These are phyloP conservation scores for Ormia ochracea DNA, from an alignment of 2,888 invertebrate species.

Conservation along the genomic window DNA sequence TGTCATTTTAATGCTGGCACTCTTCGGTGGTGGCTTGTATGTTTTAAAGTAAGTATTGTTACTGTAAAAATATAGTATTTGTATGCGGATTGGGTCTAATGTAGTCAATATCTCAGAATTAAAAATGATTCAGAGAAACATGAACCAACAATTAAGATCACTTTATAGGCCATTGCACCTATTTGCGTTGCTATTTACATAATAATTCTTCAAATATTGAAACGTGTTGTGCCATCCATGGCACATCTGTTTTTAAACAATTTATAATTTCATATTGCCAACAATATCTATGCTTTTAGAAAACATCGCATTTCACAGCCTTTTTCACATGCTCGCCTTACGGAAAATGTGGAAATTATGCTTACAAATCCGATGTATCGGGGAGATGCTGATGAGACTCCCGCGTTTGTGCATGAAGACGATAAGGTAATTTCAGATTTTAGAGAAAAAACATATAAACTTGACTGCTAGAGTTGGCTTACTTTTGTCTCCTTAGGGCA, in stretches of 20 bases:
- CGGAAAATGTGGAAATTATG: conserved; percentile 88
- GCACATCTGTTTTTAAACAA: too few relatives aligned
- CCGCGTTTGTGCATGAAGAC: conserved; percentile 78
- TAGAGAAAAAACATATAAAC: neutral
- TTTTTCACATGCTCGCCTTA: conserved; percentile 87
- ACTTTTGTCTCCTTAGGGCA: conserved; percentile 77
- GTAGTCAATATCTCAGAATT: too few relatives aligned
- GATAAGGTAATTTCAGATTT: conserved; percentile 79
- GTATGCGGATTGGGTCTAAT: neutral
- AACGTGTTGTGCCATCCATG: too few relatives aligned
- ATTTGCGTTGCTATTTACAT: too few relatives aligned
- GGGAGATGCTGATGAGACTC: conserved; percentile 83
- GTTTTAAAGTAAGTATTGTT: conserved; percentile 77
- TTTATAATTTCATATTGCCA: too few relatives aligned
- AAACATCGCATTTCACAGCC: conserved; percentile 79
- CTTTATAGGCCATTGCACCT: too few relatives aligned
- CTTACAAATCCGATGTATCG: conserved; percentile 89
- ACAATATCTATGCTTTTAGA: conserved; percentile 70
- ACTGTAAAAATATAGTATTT: neutral
- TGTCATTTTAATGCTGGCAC: conserved; percentile 69
- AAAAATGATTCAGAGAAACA: too few relatives aligned
- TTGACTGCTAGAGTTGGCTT: neutral
- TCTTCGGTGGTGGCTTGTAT: conserved; percentile 74
- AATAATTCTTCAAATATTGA: too few relatives aligned
- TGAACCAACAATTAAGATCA: too few relatives aligned